Base-by-base conservation (phyloP, 2,888 invertebrate species). In the Stegana nigrithorax region DNA sequence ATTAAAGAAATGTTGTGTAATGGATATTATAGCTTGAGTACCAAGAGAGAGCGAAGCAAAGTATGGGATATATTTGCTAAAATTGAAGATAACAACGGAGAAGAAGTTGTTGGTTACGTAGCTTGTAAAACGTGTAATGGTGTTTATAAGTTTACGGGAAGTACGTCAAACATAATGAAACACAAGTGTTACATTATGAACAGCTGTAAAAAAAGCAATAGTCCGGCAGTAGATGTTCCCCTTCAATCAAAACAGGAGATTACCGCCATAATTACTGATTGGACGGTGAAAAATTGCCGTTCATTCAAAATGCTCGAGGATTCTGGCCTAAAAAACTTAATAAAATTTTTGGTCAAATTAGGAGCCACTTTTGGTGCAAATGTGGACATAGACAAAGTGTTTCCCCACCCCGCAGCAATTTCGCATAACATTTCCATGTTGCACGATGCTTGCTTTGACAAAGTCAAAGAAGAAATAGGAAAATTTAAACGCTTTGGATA, bases 351-450 rank as follows among this genome's bases (percentile, higher is more conserved):
- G 3, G 39, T 62, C 39, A 47, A 42, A 19, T 25, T 68, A 32
- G 67, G 66, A 27, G 60, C 64, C 27, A 58, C 58, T 56, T 47
- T 56, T 58, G 68, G 68, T 14, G 5, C 6, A 36, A 65, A 63
- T 60, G 27, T 68, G 19, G 45, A 63, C 51, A 29, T 65, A 3
- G 44, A 65, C 8, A 51, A 57, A 25, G 56, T 62, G 25, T 51
- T 66, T 17, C 65, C 68, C 10, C 64, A 64, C 21, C 61, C 68
- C 27, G 61, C 60, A 29, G 67, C 65, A 36, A 53, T 68, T 50
- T 58, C 63, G 1, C 10, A 57, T 32, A 68, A 68, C 50, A 36
- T 68, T 26, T 42, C 58, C 10, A 58, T 47, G 7, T 23, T 62
- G 14, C 53, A 63, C 39, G 14, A 14, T 12, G 4, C 2, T 14